A percentile compares a stretch with the other conserved stretches of the same genome.
These are phyloP conservation scores for Triplophysa siluroides DNA, from an alignment of 2,113 vertebrate species.

Conservation along the genomic window DNA sequence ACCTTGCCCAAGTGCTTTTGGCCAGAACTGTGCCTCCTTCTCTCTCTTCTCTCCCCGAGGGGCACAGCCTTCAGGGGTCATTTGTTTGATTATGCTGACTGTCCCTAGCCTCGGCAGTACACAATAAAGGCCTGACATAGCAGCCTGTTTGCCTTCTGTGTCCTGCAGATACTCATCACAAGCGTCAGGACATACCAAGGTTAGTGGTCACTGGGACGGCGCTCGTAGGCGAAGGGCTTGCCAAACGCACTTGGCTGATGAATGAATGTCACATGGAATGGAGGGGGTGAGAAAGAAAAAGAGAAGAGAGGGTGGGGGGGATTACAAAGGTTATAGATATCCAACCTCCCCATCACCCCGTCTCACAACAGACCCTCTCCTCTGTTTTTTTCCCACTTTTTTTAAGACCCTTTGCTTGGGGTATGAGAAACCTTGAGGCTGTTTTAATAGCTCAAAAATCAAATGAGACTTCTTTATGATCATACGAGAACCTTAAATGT, in stretches of 20 bases:
- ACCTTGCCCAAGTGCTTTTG: conserved; percentile 57
- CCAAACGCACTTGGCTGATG: conserved; percentile 90
- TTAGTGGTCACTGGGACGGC: conserved; percentile 92
- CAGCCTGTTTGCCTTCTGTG: conserved; percentile 92
- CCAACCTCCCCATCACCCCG: conserved; percentile 67
- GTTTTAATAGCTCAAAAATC: too few species aligned
- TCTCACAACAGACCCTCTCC: conserved; percentile 13
- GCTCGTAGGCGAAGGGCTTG: conserved; percentile 82
- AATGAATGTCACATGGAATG: conserved; percentile 90
- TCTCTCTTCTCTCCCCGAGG: conserved; percentile 85
- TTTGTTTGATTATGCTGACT: conserved; percentile 99
- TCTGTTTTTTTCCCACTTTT: conserved; percentile 26
- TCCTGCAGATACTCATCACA: conserved; percentile 94
- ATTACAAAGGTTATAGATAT: conserved; percentile 89
- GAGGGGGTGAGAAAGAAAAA: conserved; percentile 69
- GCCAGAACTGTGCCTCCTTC: conserved; percentile 72
- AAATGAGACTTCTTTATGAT: too few species aligned
- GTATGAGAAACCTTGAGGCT: too few species aligned
- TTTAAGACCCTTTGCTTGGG: not conserved
- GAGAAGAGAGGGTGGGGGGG: conserved; percentile 31
- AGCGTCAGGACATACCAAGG: conserved; percentile 96
- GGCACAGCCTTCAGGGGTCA: conserved; percentile 99
- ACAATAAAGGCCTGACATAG: conserved; percentile 95
- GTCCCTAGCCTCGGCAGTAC: conserved; percentile 91
- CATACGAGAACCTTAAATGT: too few species aligned